Conservation (phyloP, 2,113 vertebrate species). For the Orthonyx spaldingii region DNA sequence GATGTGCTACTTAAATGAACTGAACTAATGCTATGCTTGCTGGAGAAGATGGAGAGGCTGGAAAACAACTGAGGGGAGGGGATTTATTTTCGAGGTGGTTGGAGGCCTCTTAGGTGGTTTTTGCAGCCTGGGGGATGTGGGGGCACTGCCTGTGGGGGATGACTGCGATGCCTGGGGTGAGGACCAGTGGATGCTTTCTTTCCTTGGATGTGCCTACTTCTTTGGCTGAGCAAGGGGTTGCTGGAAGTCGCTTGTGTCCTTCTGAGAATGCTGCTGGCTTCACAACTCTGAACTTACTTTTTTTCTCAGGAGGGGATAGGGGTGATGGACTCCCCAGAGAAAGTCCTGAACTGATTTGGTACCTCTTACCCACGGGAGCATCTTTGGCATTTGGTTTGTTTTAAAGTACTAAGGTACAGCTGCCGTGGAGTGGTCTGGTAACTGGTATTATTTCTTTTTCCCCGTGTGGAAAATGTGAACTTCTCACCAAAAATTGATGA, state of each 20-base stretch:
- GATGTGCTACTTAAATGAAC: constrained; percentile 27
- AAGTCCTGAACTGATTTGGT: constrained; percentile 3
- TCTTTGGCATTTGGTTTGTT: constrained; percentile 10
- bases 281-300: not conserved
- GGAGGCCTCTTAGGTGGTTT: not conserved
- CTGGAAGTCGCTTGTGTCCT: not conserved
- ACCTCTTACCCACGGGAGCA: not conserved
- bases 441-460: not conserved
- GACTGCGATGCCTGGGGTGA: accelerated
- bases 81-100: not conserved
- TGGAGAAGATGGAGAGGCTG: not conserved
- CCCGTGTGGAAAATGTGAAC: not conserved
- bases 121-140: not conserved
- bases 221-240: not conserved
- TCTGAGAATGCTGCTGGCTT: not conserved
- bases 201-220: not conserved
- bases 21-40: not conserved
- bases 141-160: not conserved
- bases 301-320: constrained; percentile 9
- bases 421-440: not conserved
- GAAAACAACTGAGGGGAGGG: not conserved
- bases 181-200: not conserved
- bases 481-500: not conserved
- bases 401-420: not conserved
- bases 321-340: not conserved